Conservation (phyloP, 1,140 invertebrate species). For the Cherax quadricarinatus region DNA sequence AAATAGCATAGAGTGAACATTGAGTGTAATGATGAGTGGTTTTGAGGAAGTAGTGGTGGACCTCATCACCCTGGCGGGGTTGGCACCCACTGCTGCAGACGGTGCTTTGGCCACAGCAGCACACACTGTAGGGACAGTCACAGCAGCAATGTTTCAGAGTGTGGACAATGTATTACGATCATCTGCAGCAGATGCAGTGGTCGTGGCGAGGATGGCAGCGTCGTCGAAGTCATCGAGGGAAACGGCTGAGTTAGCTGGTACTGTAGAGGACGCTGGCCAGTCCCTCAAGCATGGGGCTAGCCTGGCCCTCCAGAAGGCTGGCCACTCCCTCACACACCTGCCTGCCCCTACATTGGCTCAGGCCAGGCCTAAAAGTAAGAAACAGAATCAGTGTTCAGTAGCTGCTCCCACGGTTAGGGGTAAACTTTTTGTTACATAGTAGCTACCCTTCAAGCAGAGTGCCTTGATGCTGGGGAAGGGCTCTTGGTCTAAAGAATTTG, state of each 20-base stretch:
- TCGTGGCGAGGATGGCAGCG: neutral
- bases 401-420: no score
- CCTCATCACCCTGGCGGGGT: neutral
- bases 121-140: neutral
- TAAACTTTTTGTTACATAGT: no score
- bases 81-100: neutral
- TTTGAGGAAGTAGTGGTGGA: neutral
- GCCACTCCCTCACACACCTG: slow-evolving; percentile 9
- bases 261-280: neutral
- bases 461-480: no score
- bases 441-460: no score
- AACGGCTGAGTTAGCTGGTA: neutral
- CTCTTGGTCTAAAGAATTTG: no score
- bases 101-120: neutral
- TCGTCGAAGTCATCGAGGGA: neutral
- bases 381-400: neutral
- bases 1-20: neutral
- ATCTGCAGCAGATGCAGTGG: neutral
- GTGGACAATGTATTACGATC: neutral
- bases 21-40: neutral
- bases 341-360: neutral
- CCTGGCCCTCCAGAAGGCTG: neutral
- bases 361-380: slow-evolving; percentile 47
- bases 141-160: neutral
- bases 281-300: slow-evolving; percentile 8